Base-by-base conservation (phyloP, 2,888 invertebrate species). In the Choristoneura rosaceana region DNA sequence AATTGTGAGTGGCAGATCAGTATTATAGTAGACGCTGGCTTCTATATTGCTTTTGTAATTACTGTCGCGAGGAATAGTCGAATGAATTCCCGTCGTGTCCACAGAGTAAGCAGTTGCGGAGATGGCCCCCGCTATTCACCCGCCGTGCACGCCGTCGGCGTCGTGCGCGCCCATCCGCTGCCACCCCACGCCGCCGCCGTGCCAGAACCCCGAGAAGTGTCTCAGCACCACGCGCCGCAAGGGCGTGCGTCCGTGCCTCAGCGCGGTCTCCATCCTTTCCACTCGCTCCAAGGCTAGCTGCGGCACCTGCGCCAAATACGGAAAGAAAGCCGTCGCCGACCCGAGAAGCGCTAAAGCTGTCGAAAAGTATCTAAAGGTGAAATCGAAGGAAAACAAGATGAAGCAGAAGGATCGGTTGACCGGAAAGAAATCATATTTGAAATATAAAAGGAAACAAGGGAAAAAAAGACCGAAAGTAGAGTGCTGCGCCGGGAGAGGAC, bases 241-340 rank as follows among this genome's bases (percentile, higher is more conserved):
- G 74, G 84, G 85, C 41, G 73, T 87, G 71, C 83, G 74, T 68
- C 92, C 90, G 4, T 93, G 93, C 76, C 82, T 70, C 64, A 93
- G 93, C 75, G 93, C 93, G 2, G 87, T 85, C 1, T 93, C 93
- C 14, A 91, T 93, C 33, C 84, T 93, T 87, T 76, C 87, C 12
- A 89, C 90, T 3, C 85, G 81, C 74, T 85, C 90, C 1, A 89
- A 78, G 73, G n/a, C 84, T n/a, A 78, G 73, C 76, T 93, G 92
- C 76, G 66, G 73, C 9, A 81, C 75, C 25, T 92, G 93, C 71
- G 84, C 86, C 10, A 90, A 85, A 79, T 84, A 78, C 68, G 52
- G 15, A 15, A 33, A 43, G 61, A n/a, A 59, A 12, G 25, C 25
- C 60, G 34, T 71, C 7, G 68, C 78, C 10, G 71, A 84, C 55